phyloP scores from a whole-genome alignment of 2,888 invertebrate genomes.

The Amphipyra berbera region DNA sequence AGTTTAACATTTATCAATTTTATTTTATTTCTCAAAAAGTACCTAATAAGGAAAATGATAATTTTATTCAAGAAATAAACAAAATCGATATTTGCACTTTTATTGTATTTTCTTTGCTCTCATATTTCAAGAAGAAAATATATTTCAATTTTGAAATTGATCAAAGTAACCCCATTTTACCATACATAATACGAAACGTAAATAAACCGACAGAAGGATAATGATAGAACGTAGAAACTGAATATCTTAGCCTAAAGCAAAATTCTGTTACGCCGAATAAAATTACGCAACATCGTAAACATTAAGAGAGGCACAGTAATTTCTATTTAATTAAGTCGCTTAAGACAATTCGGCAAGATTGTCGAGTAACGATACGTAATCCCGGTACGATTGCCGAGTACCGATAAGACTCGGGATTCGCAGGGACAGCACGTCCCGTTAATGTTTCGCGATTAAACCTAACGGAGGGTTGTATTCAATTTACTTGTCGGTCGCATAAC shows the following conservation, averaged over 20 bases:
- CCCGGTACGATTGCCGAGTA: constrained; percentile 4
- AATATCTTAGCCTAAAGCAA: constrained; percentile 9
- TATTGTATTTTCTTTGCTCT: no score
- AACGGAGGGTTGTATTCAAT: constrained; percentile 7
- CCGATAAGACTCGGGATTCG: constrained; percentile 13
- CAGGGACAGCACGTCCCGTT: constrained; percentile 18
- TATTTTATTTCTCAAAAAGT: no score
- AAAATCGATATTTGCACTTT: no score
- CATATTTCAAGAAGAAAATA: no score
- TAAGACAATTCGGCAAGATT: constrained; percentile 21
- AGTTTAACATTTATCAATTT: no score
- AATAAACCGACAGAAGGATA: background rate
- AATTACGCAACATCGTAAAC: constrained; percentile 16
- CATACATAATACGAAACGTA: background rate
- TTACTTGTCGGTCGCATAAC: background rate
- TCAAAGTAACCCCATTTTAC: no score
- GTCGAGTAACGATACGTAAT: constrained; percentile 6
- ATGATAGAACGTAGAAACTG: background rate
- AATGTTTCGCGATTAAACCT: constrained; percentile 23
- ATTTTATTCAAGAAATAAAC: no score
- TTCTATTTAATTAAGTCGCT: constrained; percentile 37
- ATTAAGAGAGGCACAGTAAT: constrained; percentile 11
- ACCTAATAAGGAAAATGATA: no score
- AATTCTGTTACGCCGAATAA: constrained; percentile 15
- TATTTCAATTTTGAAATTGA: no score